Evolutionary conservation across 2,797 vertebrate genomes (phyloP).

Genomic region (Neosalanx taihuensis): DNA sequence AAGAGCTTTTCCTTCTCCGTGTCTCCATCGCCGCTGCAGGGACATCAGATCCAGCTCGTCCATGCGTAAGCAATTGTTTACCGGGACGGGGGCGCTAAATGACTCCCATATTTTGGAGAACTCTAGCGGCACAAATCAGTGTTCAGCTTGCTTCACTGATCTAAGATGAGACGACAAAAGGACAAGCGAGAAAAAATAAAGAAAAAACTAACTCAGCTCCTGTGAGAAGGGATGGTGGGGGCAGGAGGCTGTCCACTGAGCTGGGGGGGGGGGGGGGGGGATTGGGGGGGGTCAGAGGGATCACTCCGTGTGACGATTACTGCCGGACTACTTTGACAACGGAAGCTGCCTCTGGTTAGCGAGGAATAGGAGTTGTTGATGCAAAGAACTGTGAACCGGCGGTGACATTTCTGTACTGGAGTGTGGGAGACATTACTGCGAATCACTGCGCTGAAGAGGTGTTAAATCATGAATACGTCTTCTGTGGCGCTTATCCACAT

Average conservation of each 20-base stretch:
- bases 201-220: neutral
- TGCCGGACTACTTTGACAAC: neutral
- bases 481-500: neutral
- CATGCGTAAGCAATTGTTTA: neutral
- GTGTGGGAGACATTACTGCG: neutral
- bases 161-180: constrained; percentile 7
- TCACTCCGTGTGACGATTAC: neutral
- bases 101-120: neutral
- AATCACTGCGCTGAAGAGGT: neutral
- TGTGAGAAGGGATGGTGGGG: neutral
- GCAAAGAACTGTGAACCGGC: neutral
- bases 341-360: neutral
- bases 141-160: neutral
- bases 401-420: neutral
- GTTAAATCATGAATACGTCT: neutral
- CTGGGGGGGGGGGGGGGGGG: too few relatives aligned
- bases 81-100: constrained; percentile 4
- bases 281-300: too few relatives aligned
- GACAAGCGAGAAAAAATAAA: neutral
- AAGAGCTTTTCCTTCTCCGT: neutral
- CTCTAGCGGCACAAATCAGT: constrained; percentile 7
- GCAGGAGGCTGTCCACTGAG: neutral
- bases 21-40: neutral
- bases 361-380: neutral
- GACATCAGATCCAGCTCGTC: neutral